phyloP scores from a whole-genome alignment of 1,140 invertebrate genomes.

The Asobara japonica region DNA sequence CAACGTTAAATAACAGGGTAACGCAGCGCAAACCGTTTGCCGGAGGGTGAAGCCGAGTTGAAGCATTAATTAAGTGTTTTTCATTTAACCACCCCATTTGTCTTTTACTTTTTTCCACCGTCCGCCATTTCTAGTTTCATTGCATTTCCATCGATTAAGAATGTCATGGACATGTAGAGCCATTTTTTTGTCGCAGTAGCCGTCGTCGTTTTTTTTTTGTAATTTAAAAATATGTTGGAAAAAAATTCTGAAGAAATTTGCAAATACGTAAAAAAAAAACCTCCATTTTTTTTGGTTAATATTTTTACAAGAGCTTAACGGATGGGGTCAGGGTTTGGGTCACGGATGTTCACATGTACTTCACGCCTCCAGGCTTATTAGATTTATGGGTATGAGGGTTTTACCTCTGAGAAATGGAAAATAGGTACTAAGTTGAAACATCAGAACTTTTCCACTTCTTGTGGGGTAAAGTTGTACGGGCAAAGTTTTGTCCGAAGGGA shows the following conservation, averaged over 20 bases:
- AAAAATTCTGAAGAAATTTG: too few species aligned
- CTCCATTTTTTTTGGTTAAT: too few species aligned
- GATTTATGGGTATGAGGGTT: neutral
- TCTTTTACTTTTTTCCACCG: neutral
- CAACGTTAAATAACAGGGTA: conserved; percentile 11
- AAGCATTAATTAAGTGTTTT: conserved; percentile 14
- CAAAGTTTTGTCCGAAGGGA: neutral
- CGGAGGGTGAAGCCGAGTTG: conserved; percentile 2
- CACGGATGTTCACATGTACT: neutral
- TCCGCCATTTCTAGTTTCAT: neutral
- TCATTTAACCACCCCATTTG: conserved; percentile 4
- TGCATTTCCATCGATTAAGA: neutral
- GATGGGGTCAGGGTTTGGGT: too few species aligned
- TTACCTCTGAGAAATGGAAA: conserved; percentile 1
- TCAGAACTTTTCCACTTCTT: neutral
- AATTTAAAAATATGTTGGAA: too few species aligned
- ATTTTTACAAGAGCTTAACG: too few species aligned
- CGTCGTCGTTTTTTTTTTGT: too few species aligned
- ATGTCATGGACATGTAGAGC: too few species aligned
- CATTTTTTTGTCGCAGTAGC: too few species aligned
- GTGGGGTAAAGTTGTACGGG: neutral
- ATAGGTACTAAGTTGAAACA: neutral
- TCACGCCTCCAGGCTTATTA: neutral
- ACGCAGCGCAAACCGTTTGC: neutral
- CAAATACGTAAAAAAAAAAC: too few species aligned